Evolutionary conservation across 2,113 vertebrate species (phyloP), one percentile per base, ranked within the genome.

Genomic region (Rhinolophus ferrumequinum): DNA sequence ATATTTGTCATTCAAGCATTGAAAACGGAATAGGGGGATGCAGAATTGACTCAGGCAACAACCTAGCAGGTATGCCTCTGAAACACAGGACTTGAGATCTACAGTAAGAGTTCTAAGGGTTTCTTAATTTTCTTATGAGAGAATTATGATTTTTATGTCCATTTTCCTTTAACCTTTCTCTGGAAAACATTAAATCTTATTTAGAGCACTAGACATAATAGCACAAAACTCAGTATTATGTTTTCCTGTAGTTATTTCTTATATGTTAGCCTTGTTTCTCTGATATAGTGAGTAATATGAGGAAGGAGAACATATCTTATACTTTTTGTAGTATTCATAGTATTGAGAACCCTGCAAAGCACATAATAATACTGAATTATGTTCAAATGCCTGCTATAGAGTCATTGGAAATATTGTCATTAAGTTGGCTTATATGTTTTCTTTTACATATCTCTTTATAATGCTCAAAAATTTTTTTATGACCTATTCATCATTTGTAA

Each of bases 381-480:
- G 66, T 87, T 94, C 80, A 90, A 75, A 69, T 64, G 6, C 58
- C 64, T 94, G 28, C 87, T 72, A 72, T 4, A 76, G n/a, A 94
- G 15, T 87, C 24, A 58, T 38, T 88, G 58, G n/a, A 94, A 94
- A 87, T 90, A 64, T 67, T 94, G 33, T 79, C 52, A 93, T 66
- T 97, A 87, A 38, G 28, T 75, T 88, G 54, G n/a, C 52, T 94
- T 94, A 87, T 88, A 21, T 60, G 44, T 92, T 95, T 93, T 89
- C 12, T 19, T 97, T 92, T 88, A 83, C 87, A 75, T 58, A 33
- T 64, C 28, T 87, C 64, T 14, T 97, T 88, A 77, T 64, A 93
- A 35, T 75, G 50, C 21, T 60, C 47, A 92, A 3, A 89, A 60
- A 70, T 88, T 84, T 86, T 90, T 93, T 94, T 92, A 62, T 79